Conservation (phyloP, 2,888 invertebrate species). For the Eremobia ochroleuca region DNA sequence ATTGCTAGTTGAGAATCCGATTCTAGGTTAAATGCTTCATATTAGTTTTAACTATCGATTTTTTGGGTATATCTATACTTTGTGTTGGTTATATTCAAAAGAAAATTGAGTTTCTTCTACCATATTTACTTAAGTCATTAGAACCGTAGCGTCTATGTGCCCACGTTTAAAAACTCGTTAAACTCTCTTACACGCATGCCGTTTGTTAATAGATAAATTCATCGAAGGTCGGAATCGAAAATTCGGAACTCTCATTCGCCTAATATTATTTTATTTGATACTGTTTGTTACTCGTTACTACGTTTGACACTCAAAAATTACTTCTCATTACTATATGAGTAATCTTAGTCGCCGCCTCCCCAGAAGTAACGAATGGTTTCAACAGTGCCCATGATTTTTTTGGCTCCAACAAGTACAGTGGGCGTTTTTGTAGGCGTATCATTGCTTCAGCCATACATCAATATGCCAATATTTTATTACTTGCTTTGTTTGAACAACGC, state of each 20-base stretch:
- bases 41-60: neutral
- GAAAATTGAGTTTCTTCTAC: neutral
- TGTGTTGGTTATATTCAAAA: neutral
- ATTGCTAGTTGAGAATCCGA: neutral
- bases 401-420: conserved; percentile 56
- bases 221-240: conserved; percentile 20
- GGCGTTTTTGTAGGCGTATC: conserved; percentile 69
- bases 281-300: no score
- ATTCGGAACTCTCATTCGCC: neutral
- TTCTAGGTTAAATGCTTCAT: neutral
- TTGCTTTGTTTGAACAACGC: conserved; percentile 61
- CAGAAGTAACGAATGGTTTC: conserved; percentile 53
- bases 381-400: conserved; percentile 58
- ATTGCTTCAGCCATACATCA: conserved; percentile 57
- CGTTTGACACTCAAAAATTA: conserved; percentile 31
- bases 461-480: conserved; percentile 68
- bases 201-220: neutral
- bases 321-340: conserved; percentile 51
- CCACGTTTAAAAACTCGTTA: neutral
- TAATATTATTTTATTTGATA: conserved; percentile 27
- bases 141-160: neutral
- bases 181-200: neutral
- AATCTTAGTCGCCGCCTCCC: conserved; percentile 47
- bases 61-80: neutral
- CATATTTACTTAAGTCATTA: neutral